Conservation (phyloP, 2,797 vertebrate genomes). For the Danio albolineatus region DNA sequence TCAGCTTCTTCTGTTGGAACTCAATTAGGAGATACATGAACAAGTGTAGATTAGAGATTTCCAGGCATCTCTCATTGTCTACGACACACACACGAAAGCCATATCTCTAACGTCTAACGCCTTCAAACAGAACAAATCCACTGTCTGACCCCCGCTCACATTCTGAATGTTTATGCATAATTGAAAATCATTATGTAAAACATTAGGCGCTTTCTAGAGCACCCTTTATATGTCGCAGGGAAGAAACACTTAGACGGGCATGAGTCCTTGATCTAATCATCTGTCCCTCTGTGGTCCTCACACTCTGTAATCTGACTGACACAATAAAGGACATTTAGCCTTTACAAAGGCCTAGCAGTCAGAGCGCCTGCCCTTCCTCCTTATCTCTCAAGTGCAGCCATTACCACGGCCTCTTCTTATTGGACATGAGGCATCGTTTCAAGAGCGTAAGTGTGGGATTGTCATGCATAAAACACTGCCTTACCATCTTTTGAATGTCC, state of each 20-base stretch:
- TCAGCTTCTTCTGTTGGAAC: neutral
- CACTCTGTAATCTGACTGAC: conserved; percentile 67
- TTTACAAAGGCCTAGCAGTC: conserved; percentile 65
- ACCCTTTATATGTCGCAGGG: neutral
- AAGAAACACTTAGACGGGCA: conserved; percentile 35
- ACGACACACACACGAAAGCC: neutral
- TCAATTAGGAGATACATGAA: neutral
- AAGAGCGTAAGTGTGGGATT: conserved; percentile 86
- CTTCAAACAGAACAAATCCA: conserved; percentile 36
- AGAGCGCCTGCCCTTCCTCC: conserved; percentile 64
- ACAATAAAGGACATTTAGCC: conserved; percentile 66
- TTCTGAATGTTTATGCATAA: conserved; percentile 47
- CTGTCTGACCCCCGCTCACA: conserved; percentile 23
- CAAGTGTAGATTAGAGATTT: neutral
- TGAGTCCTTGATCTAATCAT: conserved; percentile 45
- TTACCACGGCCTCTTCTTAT: conserved; percentile 79
- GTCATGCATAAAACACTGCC: conserved; percentile 86
- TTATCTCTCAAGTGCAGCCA: conserved; percentile 76
- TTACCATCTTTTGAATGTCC: conserved; percentile 81
- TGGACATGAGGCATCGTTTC: conserved; percentile 86
- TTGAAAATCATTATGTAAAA: conserved; percentile 47
- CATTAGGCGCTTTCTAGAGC: conserved; percentile 32
- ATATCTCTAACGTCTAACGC: conserved; percentile 37
- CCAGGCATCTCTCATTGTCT: neutral
- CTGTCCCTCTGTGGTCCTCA: conserved; percentile 23